A percentile compares a stretch with the other conserved stretches of the same genome.
phyloP scores from a whole-genome alignment of 2,888 invertebrate genomes.

The Norana najaformis region DNA sequence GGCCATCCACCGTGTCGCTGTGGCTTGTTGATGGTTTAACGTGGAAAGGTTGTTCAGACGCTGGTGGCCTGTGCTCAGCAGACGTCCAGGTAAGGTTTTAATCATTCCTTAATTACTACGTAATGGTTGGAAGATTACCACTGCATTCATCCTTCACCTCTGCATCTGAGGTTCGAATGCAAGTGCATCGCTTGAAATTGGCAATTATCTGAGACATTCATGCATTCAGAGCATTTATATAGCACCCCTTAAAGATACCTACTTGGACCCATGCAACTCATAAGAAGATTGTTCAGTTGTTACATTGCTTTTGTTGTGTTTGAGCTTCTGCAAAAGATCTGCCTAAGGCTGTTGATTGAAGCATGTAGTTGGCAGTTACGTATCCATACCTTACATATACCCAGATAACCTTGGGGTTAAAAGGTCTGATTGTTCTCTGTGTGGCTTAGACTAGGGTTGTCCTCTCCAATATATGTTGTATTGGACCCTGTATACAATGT shows the following conservation, averaged over 20 bases:
- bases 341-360: neutral
- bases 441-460: neutral
- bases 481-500: neutral
- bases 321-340: too few relatives aligned
- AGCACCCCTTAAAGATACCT: too few relatives aligned
- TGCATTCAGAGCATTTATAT: too few relatives aligned
- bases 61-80: slow-evolving; percentile 59
- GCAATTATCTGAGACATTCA: neutral
- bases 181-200: neutral
- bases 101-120: neutral
- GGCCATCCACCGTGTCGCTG: slow-evolving; percentile 88
- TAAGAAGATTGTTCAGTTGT: neutral
- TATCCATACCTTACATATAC: neutral
- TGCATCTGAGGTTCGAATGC: neutral
- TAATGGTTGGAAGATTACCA: neutral
- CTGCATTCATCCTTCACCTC: neutral
- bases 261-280: neutral
- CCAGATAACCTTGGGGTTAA: neutral
- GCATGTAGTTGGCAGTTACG: neutral
- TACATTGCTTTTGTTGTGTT: neutral
- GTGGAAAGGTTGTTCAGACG: slow-evolving; percentile 71
- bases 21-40: slow-evolving; percentile 90
- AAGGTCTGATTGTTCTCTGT: neutral
- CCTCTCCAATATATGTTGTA: neutral
- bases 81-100: neutral